phyloP scores from a whole-genome alignment of 2,797 vertebrate species.

The Gorsachius magnificus region DNA sequence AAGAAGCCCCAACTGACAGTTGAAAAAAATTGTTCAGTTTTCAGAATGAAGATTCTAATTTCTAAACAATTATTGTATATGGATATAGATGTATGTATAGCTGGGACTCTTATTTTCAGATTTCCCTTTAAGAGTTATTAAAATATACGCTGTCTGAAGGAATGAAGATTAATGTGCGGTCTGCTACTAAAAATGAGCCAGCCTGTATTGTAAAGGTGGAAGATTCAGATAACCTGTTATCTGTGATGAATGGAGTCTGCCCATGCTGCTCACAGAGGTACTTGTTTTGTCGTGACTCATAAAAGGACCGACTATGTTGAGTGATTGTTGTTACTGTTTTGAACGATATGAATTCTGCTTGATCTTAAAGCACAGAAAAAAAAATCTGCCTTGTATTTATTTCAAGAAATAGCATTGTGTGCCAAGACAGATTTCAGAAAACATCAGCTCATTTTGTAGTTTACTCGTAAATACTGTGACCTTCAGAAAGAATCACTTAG shows the following conservation, averaged over 20 bases:
- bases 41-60: background rate
- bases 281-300: background rate
- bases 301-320: background rate
- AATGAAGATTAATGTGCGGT: background rate
- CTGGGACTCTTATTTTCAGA: background rate
- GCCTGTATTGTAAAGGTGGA: background rate
- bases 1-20: background rate
- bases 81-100: background rate
- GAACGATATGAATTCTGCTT: background rate
- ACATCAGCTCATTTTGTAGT: background rate
- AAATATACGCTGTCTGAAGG: background rate
- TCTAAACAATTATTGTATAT: background rate
- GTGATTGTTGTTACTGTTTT: background rate
- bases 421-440: background rate
- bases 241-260: background rate
- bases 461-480: conserved; percentile 29
- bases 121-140: conserved; percentile 8
- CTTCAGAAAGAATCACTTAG: conserved; percentile 42
- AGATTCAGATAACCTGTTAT: background rate
- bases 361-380: background rate
- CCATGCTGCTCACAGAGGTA: background rate
- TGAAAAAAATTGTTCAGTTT: background rate
- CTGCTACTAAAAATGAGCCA: conserved; percentile 6
- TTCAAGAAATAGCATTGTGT: background rate
- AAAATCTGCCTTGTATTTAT: background rate